Percentiles rank a stretch among this genome's conserved stretches.
Evolutionary conservation across 1,140 invertebrate genomes (phyloP).

Genomic region (Elymnias hypermnestra): DNA sequence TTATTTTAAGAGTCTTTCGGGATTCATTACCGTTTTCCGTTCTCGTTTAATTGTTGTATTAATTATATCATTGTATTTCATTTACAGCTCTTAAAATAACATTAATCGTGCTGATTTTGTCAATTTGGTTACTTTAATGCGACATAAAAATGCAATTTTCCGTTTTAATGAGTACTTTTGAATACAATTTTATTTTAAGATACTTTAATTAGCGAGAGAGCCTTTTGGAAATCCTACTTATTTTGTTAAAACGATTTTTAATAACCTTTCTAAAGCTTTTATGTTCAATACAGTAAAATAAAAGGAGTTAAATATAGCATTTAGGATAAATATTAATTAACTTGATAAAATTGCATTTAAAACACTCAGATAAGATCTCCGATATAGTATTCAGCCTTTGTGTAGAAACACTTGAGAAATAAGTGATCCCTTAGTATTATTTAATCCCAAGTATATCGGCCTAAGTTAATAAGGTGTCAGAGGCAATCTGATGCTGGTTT

Average conservation of each 20-base stretch:
- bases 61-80: neutral
- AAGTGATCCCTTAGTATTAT: slow-evolving; percentile 20
- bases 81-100: slow-evolving; percentile 1
- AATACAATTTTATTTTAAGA: neutral
- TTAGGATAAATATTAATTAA: slow-evolving; percentile 25
- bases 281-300: neutral
- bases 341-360: slow-evolving; percentile 23
- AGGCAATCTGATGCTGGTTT: slow-evolving; percentile 43
- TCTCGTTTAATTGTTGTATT: neutral
- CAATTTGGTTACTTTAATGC: neutral
- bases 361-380: slow-evolving; percentile 26
- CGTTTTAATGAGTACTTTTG: neutral
- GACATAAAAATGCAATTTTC: slow-evolving; percentile 2
- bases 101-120: neutral
- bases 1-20: neutral
- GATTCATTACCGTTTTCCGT: neutral
- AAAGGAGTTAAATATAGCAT: slow-evolving; percentile 10
- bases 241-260: neutral
- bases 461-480: slow-evolving; percentile 50
- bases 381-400: slow-evolving; percentile 14
- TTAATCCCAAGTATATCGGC: slow-evolving; percentile 35
- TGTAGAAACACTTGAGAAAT: slow-evolving; percentile 19
- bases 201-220: neutral
- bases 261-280: slow-evolving; percentile 8
- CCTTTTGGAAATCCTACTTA: neutral